Evolutionary conservation across 2,888 invertebrate genomes (phyloP), one percentile per base, ranked within the genome.

Genomic region (Bhutanitis thaidina): DNA sequence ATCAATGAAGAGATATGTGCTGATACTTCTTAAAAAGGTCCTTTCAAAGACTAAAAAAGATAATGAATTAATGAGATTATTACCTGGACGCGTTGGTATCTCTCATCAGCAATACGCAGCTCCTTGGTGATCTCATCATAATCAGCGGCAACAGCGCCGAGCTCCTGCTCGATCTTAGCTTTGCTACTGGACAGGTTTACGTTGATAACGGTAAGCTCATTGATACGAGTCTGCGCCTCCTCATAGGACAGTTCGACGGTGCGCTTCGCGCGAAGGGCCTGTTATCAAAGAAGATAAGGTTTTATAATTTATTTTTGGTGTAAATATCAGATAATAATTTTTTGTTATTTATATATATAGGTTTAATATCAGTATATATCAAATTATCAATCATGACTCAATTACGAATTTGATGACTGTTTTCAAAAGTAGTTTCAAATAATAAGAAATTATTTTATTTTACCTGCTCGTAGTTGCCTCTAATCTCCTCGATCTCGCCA

Each of bases 81-180:
- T 77, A 93, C 93, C 90, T 93, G 91, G 62, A 97, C 95, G 80
- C 97, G 95, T 91, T 97, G 97, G 92, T 94, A 97, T 89, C 97
- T 95, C 89, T 98, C 98, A 80, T 98, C 98, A 75, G 94, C 93
- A 68, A 97, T 93, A 86, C 96, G 95, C 74, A 98, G 92, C 86
- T 98, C 98, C 90, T 97, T 97, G 85, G 96, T 96, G 77, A 98
- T 96, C 90, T 99, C 99, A 80, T 99, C 99, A 83, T 99, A 97
- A 89, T 99, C 99, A 67, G 96, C 94, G 65, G 98, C 96, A 69
- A 99, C 93, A 66, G 95, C 94, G 48, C 93, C 90, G 71, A 98
- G 91, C 87, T 99, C 98, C 78, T 97, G 97, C 90, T 98, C 98
- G 78, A 98, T 92, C 91, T 98, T 98, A 78, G 95, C 94, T 92